phyloP scores from a whole-genome alignment of 1,140 invertebrate species.

The Pollicipes pollicipes region DNA sequence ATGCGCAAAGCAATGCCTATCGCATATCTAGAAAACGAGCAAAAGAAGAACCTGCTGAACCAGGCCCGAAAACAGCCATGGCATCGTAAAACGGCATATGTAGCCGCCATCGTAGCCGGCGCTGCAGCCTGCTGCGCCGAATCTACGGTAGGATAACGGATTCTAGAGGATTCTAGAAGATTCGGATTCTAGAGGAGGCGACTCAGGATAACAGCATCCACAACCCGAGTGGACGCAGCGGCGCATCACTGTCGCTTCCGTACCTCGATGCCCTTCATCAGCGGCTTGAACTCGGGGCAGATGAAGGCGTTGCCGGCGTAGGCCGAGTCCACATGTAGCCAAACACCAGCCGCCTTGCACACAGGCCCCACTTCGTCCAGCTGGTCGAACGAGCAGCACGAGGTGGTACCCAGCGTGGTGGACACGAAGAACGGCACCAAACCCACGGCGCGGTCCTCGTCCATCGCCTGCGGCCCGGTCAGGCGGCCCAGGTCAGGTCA shows the following conservation, averaged over 20 bases:
- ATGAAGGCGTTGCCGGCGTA: constrained; percentile 89
- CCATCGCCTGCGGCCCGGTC: constrained; percentile 46
- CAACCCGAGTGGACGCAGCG: background rate
- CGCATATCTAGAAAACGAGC: too few species aligned
- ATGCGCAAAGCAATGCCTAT: too few species aligned
- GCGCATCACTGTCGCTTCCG: constrained; percentile 51
- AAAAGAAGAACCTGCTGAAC: too few species aligned
- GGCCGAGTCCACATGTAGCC: constrained; percentile 47
- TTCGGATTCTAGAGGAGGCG: constrained; percentile 4
- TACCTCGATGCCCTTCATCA: constrained; percentile 53
- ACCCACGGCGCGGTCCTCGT: constrained; percentile 78
- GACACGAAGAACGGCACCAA: constrained; percentile 94
- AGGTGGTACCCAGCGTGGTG: constrained; percentile 80
- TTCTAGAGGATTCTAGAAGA: background rate
- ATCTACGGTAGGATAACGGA: constrained; percentile 6
- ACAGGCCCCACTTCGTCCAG: constrained; percentile 74
- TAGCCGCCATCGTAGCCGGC: too few species aligned
- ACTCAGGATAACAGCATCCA: constrained; percentile 9
- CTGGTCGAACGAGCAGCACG: constrained; percentile 84
- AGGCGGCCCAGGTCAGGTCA: background rate
- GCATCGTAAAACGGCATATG: too few species aligned
- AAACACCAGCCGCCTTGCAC: constrained; percentile 46
- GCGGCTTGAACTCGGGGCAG: constrained; percentile 76
- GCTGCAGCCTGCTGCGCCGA: too few species aligned
- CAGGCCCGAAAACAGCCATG: too few species aligned